Evolutionary conservation across 2,888 invertebrate species (phyloP).

Genomic region (Arctia plantaginis): DNA sequence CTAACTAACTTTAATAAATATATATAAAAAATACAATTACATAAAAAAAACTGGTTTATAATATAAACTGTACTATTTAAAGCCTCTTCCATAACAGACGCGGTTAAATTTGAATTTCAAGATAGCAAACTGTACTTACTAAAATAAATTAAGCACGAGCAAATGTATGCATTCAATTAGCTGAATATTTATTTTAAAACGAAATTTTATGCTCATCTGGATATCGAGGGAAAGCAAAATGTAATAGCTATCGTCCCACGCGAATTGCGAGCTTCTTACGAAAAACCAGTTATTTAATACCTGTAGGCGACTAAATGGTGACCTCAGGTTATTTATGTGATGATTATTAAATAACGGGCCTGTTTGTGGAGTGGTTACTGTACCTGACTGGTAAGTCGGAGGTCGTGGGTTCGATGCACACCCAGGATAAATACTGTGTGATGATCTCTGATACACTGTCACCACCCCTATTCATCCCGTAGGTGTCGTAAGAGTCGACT

Average conservation of each 20-base stretch:
- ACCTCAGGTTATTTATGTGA: slow-evolving; percentile 30
- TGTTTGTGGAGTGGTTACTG: too few species aligned
- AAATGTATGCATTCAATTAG: slow-evolving; percentile 11
- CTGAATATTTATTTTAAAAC: slow-evolving; percentile 20
- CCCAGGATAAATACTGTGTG: too few species aligned
- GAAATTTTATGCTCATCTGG: slow-evolving; percentile 21
- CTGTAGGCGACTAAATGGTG: slow-evolving; percentile 38
- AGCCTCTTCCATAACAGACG: too few species aligned
- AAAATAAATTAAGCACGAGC: slow-evolving; percentile 11
- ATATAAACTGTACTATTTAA: too few species aligned
- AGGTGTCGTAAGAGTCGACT: too few species aligned
- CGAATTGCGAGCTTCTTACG: slow-evolving; percentile 21
- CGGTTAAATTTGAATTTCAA: not conserved
- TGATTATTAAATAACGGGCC: slow-evolving; percentile 22
- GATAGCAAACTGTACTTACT: not conserved
- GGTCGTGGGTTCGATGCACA: too few species aligned
- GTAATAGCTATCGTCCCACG: slow-evolving; percentile 36
- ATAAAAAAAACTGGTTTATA: too few species aligned
- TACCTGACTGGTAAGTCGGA: too few species aligned
- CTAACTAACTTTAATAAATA: too few species aligned
- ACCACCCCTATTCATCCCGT: too few species aligned
- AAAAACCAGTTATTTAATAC: slow-evolving; percentile 39
- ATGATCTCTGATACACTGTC: too few species aligned
- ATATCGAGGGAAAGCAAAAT: slow-evolving; percentile 11
- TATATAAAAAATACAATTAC: too few species aligned